Conservation (phyloP, 2,797 vertebrate species). For the Hozukius guyotensis region DNA sequence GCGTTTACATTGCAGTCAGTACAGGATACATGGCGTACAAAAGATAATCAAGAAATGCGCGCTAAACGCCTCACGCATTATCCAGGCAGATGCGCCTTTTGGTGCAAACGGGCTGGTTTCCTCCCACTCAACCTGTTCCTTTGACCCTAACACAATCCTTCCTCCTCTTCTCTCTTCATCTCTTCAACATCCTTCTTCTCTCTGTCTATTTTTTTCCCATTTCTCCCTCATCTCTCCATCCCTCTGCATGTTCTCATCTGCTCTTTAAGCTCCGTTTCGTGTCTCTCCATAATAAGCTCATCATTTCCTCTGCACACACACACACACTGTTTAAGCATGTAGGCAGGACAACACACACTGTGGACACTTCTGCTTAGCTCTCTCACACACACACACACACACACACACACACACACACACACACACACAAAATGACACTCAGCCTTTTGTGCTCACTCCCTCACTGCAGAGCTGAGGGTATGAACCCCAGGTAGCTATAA, state of each 20-base stretch:
- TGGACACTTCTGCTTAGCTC: too few relatives aligned
- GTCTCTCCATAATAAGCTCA: conserved; percentile 67
- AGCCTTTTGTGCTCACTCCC: background rate
- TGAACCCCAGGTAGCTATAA: conserved; percentile 12
- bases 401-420: background rate
- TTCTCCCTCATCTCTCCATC: background rate
- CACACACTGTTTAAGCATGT: too few relatives aligned
- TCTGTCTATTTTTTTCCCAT: background rate
- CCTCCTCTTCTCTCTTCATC: background rate
- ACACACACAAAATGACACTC: background rate
- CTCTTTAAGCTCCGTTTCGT: conserved; percentile 64
- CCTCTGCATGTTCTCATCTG: conserved; percentile 3
- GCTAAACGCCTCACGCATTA: too few relatives aligned
- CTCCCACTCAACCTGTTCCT: background rate
- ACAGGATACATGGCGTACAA: too few relatives aligned
- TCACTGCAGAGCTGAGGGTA: background rate
- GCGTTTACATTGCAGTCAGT: too few relatives aligned
- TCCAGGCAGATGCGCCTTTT: too few relatives aligned
- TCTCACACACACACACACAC: background rate
- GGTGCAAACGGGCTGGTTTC: too few relatives aligned
- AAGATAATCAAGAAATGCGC: too few relatives aligned
- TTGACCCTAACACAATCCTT: background rate
- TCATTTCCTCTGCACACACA: conserved; percentile 22
- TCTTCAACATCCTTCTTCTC: background rate
- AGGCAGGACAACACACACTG: too few relatives aligned